Evolutionary conservation across 2,113 vertebrate species (phyloP).

Genomic region (Zapornia atra): DNA sequence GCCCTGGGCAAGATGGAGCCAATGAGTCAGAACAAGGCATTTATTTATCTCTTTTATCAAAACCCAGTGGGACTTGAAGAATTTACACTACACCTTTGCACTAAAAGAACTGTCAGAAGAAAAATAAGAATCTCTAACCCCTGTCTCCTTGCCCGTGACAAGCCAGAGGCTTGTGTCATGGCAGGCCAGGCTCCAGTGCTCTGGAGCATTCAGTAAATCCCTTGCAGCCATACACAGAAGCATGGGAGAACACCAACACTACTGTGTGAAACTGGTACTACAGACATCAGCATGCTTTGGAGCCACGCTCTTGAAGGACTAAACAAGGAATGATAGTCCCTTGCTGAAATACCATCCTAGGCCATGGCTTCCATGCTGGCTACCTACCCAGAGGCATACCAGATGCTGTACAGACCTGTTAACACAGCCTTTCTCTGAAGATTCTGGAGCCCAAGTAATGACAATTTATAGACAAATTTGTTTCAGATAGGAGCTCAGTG

Average conservation of each 20-base stretch:
- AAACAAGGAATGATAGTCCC: neutral
- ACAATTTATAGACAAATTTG: neutral
- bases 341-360: neutral
- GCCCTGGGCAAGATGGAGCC: neutral
- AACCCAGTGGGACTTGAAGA: neutral
- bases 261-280: neutral
- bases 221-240: neutral
- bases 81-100: neutral
- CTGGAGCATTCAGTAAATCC: neutral
- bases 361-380: neutral
- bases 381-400: neutral
- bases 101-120: neutral
- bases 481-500: neutral
- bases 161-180: neutral
- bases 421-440: neutral
- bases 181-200: neutral
- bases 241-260: neutral
- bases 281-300: neutral
- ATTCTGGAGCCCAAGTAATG: neutral
- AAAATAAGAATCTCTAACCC: neutral
- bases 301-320: neutral
- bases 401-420: neutral
- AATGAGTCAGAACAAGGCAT: neutral
- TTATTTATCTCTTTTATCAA: neutral
- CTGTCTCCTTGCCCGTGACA: neutral